Evolutionary conservation across 2,888 invertebrate species (phyloP), one percentile per base, ranked within the genome.

Genomic region (Mamestra brassicae): DNA sequence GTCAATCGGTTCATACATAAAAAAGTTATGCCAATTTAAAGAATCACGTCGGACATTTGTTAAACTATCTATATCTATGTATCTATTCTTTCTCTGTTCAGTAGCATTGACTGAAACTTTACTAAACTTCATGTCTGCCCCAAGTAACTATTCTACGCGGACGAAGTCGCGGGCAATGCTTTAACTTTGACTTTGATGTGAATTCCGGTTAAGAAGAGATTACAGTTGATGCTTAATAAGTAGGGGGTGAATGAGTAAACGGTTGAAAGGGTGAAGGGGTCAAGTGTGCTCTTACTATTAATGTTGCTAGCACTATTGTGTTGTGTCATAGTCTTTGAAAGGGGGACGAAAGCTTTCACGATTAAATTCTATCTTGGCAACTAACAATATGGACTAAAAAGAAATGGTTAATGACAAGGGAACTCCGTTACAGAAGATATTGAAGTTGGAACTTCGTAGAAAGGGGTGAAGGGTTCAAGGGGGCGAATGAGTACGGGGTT

Each of bases 391-490:
- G 38, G 38, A 2, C 38, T 4, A 38, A 38, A 38, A 38, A 38
- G 38, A 38, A 38, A 38, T 4, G 38, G 38, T 1, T 1, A 38
- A 5, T 38, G 38, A 38, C 38, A 38, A 38, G 5, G 1, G 57
- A 15, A 7, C 45, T n/a, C 50, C 36, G 36, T 26, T 17, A 34
- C 57, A 17, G 61, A 17, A 47, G 68, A 64, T 65, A 65, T 47
- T 80, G 58, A 3, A 71, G 36, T 68, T 54, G 54, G 47, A 13
- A 38, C 63, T 63, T 54, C 45, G 70, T 50, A 60, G 6, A 26
- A 26, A 52, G 36, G 42, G 52, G 38, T 13, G 26, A 55, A 45
- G 11, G 36, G 47, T 57, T 52, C 50, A 45, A 61, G 64, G 42
- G 36, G 10, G 11, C n/a, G 38, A 38, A 54, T 47, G n/a, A 54